Base-by-base conservation (phyloP, 2,113 vertebrate genomes). In the Ovis canadensis region DNA sequence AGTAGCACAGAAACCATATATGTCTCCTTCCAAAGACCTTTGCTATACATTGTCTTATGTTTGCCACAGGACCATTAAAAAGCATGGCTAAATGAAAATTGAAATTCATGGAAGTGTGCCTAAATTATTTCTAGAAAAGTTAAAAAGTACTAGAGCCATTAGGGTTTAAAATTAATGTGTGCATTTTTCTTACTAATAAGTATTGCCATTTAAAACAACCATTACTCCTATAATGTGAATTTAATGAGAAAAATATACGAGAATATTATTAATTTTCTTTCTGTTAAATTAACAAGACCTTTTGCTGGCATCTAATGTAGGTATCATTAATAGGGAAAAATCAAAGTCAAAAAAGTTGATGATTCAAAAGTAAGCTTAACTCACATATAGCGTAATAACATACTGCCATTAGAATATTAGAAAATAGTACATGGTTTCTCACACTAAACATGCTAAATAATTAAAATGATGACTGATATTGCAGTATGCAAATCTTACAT, bases 211-310 rank as follows among this genome's bases (percentile, higher is more conserved):
- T 81, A 71, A 83, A 87, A 96, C 85, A 96, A 92, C 45, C 50
- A 67, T 97, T 96, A 89, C 57, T 96, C n/a, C 12, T 25, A 36
- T 97, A 95, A 97, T 57, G 62, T 87, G 87, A 98, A 96, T 98
- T 98, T 98, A 98, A 98, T 89, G 93, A 97, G 96, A 52, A 94
- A 95, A 98, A 96, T 25, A 23, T 83, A 97, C 78, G 59, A 93
- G 50, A 94, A 84, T n/a, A 85, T 85, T 97, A 85, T 97, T 97
- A 95, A 94, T 98, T 98, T 98, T 96, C 81, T 96, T 96, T 78
- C 62, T 97, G 90, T 98, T 96, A 98, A 98, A 97, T 98, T 97
- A 98, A 89, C 55, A 92, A 94, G 25, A 78, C 78, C 90, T 97
- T 90, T 90, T 91, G 52, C 81, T 87, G 91, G 96, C 91, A 90